Base-by-base conservation (phyloP, 2,797 vertebrate genomes). In the Miichthys miiuy region DNA sequence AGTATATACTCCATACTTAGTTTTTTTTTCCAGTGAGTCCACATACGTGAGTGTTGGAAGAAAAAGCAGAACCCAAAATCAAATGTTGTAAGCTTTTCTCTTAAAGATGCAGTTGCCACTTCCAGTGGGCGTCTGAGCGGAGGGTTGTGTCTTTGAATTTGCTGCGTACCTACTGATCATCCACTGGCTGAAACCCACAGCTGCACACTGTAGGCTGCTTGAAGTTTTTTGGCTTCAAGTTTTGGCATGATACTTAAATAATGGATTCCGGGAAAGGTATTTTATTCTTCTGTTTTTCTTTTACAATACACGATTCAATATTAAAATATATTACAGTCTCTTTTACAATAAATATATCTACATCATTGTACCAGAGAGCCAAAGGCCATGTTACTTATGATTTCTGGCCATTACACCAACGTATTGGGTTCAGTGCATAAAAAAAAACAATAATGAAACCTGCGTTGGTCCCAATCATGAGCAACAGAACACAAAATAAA, bases 31-130 rank as follows among this genome's bases (percentile, higher is more conserved):
- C 68, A 23, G 64, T 66, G 67, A 82, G 68, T 88, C 63, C 51
- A 55, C 71, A 50, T 80, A 61, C 54, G 48, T 87, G 77, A 90
- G 81, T 82, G 81, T 84, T 64, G 71, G 64, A 75, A 74, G 69
- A 84, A 72, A 83, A 68, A 65, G 27, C 25, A 48, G 50, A 84
- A 61, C 65, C 52, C 44, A 27, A 68, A 55, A 66, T 85, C 25
- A 82, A n/a, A 25, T 44, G 47, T 68, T 79, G 62, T 3, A 57
- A 46, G 34, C 47, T 68, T 83, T 63, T 73, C 50, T 66, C 72
- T 69, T 77, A 42, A 77, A 81, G 74, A 82, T 79, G 77, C 57
- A 60, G 51, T 69, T 12, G 61, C 50, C 82, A 68, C 68, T 71
- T 82, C 61, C 62, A n/a, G 68, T 77, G 64, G 74, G 82, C 23